A percentile compares a stretch with the other conserved stretches of the same genome.
Conservation (phyloP, 2,797 vertebrate species). For the Pseudopleuronectes americanus region DNA sequence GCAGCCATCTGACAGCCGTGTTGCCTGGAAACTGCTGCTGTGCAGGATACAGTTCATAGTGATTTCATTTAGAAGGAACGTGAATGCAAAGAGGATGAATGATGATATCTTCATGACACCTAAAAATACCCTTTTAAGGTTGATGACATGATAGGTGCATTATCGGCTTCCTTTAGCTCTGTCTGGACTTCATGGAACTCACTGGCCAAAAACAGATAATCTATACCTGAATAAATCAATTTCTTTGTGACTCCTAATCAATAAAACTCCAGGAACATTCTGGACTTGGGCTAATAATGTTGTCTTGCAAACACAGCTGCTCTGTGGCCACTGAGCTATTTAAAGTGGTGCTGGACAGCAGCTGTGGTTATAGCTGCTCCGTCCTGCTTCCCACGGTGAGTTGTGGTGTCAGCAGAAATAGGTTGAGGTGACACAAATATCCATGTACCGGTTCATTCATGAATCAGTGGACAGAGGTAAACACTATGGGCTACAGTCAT, state of each 20-base stretch:
- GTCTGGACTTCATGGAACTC: too few relatives aligned
- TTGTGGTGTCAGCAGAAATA: constrained; percentile 62
- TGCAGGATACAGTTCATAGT: constrained; percentile 13
- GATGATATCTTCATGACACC: neutral
- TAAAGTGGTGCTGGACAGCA: constrained; percentile 63
- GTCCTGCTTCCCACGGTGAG: constrained; percentile 36
- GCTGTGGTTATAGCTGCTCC: constrained; percentile 60
- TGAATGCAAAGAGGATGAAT: constrained; percentile 19
- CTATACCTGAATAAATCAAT: too few relatives aligned
- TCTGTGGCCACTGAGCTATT: constrained; percentile 53
- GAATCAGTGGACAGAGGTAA: constrained; percentile 11
- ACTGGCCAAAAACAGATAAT: too few relatives aligned
- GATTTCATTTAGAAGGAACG: neutral
- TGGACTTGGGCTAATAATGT: constrained; percentile 14
- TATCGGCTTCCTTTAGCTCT: neutral
- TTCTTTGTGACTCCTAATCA: too few relatives aligned
- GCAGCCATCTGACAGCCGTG: constrained; percentile 52
- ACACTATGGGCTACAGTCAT: neutral
- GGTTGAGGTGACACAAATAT: constrained; percentile 51
- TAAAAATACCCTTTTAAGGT: neutral
- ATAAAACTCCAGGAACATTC: too few relatives aligned
- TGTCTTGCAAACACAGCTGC: constrained; percentile 58
- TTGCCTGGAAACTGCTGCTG: constrained; percentile 71
- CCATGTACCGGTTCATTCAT: constrained; percentile 53
- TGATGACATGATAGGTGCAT: neutral